Evolutionary conservation across 2,888 invertebrate genomes (phyloP).

Genomic region (Eumacrocentrus americanus): DNA sequence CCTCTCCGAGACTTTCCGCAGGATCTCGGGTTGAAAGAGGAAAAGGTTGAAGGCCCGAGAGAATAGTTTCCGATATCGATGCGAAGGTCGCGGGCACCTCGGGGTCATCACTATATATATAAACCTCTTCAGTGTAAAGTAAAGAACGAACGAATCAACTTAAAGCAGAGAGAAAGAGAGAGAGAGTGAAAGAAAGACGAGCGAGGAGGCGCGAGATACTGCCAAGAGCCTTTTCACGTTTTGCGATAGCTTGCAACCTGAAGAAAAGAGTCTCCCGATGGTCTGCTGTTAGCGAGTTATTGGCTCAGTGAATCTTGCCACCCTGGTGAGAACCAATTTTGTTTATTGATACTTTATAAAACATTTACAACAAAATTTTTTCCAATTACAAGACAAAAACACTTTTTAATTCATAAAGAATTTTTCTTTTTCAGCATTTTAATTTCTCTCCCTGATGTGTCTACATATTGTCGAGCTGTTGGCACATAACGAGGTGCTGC

Average conservation of each 20-base stretch:
- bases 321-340: slow-evolving; percentile 11
- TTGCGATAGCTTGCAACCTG: slow-evolving; percentile 50
- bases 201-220: slow-evolving; percentile 48
- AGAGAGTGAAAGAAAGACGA: not conserved
- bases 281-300: slow-evolving; percentile 38
- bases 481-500: slow-evolving; percentile 39
- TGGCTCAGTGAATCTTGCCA: slow-evolving; percentile 25
- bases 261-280: slow-evolving; percentile 29
- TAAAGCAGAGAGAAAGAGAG: no score
- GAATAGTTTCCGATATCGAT: slow-evolving; percentile 14
- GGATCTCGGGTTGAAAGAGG: slow-evolving; percentile 40
- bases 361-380: no score
- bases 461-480: slow-evolving; percentile 22
- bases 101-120: slow-evolving; percentile 7
- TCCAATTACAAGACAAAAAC: no score
- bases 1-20: not conserved
- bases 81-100: slow-evolving; percentile 24
- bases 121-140: slow-evolving; percentile 4
- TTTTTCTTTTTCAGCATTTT: slow-evolving; percentile 16
- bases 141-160: slow-evolving; percentile 33
- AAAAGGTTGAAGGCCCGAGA: slow-evolving; percentile 21
- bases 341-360: not conserved
- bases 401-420: slow-evolving; percentile 20
- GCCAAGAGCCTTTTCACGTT: slow-evolving; percentile 60
- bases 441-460: slow-evolving; percentile 9